Evolutionary conservation across 2,113 vertebrate genomes (phyloP), one percentile per base, ranked within the genome.

Genomic region (Brevimyrus niger): DNA sequence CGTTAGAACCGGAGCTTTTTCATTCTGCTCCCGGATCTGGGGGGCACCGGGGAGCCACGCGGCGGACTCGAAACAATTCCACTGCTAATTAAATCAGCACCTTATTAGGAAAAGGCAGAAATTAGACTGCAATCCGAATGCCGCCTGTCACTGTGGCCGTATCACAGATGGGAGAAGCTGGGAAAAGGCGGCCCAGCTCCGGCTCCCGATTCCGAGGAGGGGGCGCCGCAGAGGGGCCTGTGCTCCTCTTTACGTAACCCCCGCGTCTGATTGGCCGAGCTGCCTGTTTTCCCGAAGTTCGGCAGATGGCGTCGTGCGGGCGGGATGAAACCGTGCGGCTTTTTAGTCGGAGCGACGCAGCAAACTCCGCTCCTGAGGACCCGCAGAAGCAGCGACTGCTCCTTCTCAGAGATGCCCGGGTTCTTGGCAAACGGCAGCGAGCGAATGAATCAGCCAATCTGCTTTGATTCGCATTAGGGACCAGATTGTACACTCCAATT

Each of bases 401-500:
- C 10, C 80, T 61, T 69, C 13, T 35, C 23, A 44, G 87, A 48
- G 58, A 88, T 58, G 13, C 55, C 21, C 88, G 73, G 51, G 35
- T 58, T 69, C 83, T 89, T 90, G 90, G 87, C 90, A 90, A 83
- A 50, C 42, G 89, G 47, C 48, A 31, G 38, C 44, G 31, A 53
- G 31, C 19, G 53, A 53, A 84, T 69, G 89, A 89, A 91, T 90
- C 80, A 80, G 35, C 82, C 87, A 89, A 55, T 88, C 89, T 91
- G 90, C 86, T 91, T 90, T 91, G 86, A 86, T 90, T 90, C 23
- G 9, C 85, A 35, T 89, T 47, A 80, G 65, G 65, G 86, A 88
- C 90, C 91, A 91, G 90, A 93, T 94, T 92, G 90, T 91, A 90
- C 83, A 86, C 89, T 87, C 89, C 90, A 88, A 65, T 92, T 88